These are phyloP conservation scores for Tineola bisselliella DNA, from an alignment of 2,888 invertebrate genomes.

Conservation along the genomic window DNA sequence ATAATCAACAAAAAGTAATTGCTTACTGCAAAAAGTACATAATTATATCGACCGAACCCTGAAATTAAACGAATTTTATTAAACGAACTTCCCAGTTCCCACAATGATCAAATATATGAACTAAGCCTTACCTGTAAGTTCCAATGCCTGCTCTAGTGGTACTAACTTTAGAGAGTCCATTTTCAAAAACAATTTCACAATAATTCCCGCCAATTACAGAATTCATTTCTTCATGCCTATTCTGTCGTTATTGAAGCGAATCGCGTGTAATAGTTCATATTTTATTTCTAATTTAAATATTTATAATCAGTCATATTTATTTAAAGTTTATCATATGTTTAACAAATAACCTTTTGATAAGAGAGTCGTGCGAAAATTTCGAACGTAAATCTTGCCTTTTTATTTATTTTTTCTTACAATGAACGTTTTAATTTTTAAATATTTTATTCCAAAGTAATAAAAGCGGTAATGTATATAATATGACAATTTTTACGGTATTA, in stretches of 20 bases:
- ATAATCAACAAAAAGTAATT: slow-evolving; percentile 9
- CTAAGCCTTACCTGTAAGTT: slow-evolving; percentile 11
- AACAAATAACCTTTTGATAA: slow-evolving; percentile 11
- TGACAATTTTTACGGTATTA: too few relatives aligned
- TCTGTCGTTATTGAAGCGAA: neutral
- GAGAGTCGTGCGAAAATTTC: slow-evolving; percentile 26
- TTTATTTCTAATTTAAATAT: neutral
- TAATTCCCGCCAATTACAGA: too few relatives aligned
- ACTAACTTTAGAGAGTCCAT: neutral
- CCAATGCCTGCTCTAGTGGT: slow-evolving; percentile 15
- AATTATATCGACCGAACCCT: slow-evolving; percentile 16
- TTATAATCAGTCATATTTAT: neutral
- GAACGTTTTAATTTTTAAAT: too few relatives aligned
- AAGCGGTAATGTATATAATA: too few relatives aligned
- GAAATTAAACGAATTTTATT: neutral
- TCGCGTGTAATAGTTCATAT: neutral
- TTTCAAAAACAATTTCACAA: neutral
- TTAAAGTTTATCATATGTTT: slow-evolving; percentile 3
- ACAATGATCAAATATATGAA: too few relatives aligned
- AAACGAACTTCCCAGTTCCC: too few relatives aligned
- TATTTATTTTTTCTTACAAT: too few relatives aligned
- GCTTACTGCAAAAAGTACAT: slow-evolving; percentile 11
- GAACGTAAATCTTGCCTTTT: neutral
- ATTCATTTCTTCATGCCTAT: neutral
- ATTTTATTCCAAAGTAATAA: too few relatives aligned